Evolutionary conservation across 2,888 invertebrate species (phyloP).

Genomic region (Bruchidius siliquastri): DNA sequence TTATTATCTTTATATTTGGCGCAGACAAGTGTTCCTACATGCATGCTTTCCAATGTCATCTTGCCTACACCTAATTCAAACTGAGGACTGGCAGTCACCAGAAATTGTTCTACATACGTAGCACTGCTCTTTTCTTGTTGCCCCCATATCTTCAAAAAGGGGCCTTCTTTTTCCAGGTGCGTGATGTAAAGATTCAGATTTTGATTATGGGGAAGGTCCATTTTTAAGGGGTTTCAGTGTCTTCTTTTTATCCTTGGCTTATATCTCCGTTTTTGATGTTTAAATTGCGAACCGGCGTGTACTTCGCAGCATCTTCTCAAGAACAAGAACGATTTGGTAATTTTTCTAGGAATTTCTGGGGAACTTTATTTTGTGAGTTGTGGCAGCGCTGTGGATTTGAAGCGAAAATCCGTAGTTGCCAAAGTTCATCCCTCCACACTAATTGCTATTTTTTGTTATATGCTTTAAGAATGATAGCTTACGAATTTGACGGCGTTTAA

Average conservation of each 20-base stretch:
- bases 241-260: not conserved
- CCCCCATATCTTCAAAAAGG: constrained; percentile 68
- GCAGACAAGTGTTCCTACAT: constrained; percentile 52
- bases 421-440: not conserved
- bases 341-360: not conserved
- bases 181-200: constrained; percentile 50
- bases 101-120: constrained; percentile 54
- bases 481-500: no score
- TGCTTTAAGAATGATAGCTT: no score
- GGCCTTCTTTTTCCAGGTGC: constrained; percentile 64
- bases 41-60: constrained; percentile 38
- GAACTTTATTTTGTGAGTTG: not conserved
- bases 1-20: constrained; percentile 63
- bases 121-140: constrained; percentile 59
- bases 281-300: not conserved
- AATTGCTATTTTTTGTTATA: no score
- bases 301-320: not conserved
- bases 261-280: not conserved
- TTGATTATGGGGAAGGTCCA: not conserved
- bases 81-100: constrained; percentile 48
- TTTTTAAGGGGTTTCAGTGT: not conserved
- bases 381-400: not conserved
- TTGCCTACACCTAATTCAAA: constrained; percentile 48
- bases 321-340: not conserved
- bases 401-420: not conserved